Evolutionary conservation across 1,140 invertebrate species (phyloP).

Genomic region (Musca domestica): DNA sequence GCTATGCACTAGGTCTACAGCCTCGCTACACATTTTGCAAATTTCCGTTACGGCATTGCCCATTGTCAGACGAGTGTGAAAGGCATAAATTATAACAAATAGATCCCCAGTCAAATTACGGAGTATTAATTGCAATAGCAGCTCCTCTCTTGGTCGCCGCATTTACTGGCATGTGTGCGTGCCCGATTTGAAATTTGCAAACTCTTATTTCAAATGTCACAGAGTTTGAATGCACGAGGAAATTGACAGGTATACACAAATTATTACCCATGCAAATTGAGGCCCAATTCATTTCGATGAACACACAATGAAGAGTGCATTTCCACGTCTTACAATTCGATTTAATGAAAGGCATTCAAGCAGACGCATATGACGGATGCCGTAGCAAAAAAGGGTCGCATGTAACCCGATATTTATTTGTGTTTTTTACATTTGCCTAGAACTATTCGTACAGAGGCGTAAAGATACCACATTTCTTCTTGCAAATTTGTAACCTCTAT

Average conservation of each 20-base stretch:
- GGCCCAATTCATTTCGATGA: conserved; percentile 12
- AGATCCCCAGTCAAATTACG: neutral
- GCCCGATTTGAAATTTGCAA: neutral
- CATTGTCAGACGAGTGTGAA: neutral
- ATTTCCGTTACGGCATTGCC: neutral
- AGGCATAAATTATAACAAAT: too few species aligned
- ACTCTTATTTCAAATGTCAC: neutral
- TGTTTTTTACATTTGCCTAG: too few species aligned
- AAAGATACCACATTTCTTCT: too few species aligned
- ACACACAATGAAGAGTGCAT: too few species aligned
- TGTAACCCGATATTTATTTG: too few species aligned
- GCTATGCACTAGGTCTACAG: neutral
- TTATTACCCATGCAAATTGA: conserved; percentile 53
- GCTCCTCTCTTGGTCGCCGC: too few species aligned
- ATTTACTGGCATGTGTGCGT: neutral
- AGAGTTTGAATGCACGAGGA: neutral
- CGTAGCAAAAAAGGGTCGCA: too few species aligned
- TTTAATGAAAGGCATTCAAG: too few species aligned
- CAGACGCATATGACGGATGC: too few species aligned
- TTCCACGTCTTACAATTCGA: too few species aligned
- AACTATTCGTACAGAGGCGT: too few species aligned
- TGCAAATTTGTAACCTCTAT: too few species aligned
- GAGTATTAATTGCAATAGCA: conserved; percentile 8
- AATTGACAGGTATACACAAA: conserved; percentile 33
- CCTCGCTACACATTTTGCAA: neutral